Base-by-base conservation (phyloP, 37 sponge, comb jelly and placozoan genomes). In the Beroe ovata region DNA sequence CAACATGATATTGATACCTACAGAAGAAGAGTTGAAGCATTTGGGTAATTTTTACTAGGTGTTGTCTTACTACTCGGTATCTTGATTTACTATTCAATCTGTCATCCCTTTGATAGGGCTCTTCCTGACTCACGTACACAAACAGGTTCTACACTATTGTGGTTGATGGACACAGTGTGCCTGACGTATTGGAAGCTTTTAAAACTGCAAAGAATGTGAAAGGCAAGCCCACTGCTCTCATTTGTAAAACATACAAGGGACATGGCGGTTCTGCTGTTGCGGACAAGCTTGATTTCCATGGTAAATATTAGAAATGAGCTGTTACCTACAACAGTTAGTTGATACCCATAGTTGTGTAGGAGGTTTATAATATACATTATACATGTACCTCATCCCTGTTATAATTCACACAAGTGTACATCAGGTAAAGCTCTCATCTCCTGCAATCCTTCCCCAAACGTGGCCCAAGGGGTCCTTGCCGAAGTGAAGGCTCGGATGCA, bases 181-280 rank as follows among this genome's bases (percentile, higher is more conserved):
- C 92, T 91, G 94, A 60, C 0, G 6, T 97, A 25, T 71, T 72
- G 66, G 41, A 81, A 25, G 95, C 93, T 32, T 93, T 95, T 64
- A 64, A 92, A 18, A 91, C 90, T 3, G 99, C 99, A 18, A 90
- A 88, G 59, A 69, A 64, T 4, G 90, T 90, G 89, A 95, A 93
- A 89, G 95, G 54, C 88, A 93, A 92, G 72, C 99, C 99, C 35
- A 93, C 96, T 34, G 91, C 92, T 89, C 91, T 97, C 32, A 77
- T 97, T 38, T 90, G 91, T 58, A 95, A 94, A 89, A 97, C 99
- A 20, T 90, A 89, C 90, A 97, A 97, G 90, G 99, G 99, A 91
- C 66, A 84, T 38, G 66, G 90, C 0, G 0, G 54, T 25, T 39
- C 91, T 60, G 72, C 72, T 60, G 72, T 90, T 11, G 64, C 90